Evolutionary conservation across 2,888 invertebrate species (phyloP).

Genomic region (Harpagoxenus sublaevis): DNA sequence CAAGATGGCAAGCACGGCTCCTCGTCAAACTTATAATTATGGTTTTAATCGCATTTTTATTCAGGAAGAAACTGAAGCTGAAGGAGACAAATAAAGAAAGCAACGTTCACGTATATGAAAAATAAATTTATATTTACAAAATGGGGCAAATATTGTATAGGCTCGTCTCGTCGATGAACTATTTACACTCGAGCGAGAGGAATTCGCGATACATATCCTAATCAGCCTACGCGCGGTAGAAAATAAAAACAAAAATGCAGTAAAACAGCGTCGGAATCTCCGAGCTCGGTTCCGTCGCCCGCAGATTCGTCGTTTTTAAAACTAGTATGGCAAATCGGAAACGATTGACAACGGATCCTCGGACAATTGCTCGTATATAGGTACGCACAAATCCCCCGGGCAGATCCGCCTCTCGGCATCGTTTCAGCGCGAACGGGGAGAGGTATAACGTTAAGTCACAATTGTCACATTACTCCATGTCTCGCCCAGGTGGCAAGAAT

Average conservation of each 20-base stretch:
- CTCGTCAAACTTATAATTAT: background rate
- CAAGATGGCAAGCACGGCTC: background rate
- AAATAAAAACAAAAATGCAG: conserved; percentile 48
- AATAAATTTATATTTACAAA: conserved; percentile 77
- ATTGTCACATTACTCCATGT: conserved; percentile 35
- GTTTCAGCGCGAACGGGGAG: conserved; percentile 32
- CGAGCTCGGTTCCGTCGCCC: conserved; percentile 10
- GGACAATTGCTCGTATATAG: background rate
- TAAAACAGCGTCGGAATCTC: conserved; percentile 46
- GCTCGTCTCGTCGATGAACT: conserved; percentile 8
- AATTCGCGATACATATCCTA: conserved; percentile 38
- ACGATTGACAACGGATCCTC: conserved; percentile 36
- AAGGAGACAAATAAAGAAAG: conserved; percentile 71
- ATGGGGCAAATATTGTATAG: conserved; percentile 43
- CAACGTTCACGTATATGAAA: conserved; percentile 68
- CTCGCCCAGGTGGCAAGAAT: conserved; percentile 58
- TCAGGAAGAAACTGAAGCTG: conserved; percentile 39
- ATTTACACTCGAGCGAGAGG: conserved; percentile 24
- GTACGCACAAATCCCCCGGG: background rate
- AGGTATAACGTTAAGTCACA: conserved; percentile 31
- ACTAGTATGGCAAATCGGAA: conserved; percentile 57
- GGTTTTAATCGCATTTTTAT: background rate
- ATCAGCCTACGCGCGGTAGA: conserved; percentile 34
- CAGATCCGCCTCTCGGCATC: conserved; percentile 1
- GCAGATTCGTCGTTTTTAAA: conserved; percentile 42